Evolutionary conservation across 2,113 vertebrate species (phyloP).

Genomic region (Pycnonotus jocosus): DNA sequence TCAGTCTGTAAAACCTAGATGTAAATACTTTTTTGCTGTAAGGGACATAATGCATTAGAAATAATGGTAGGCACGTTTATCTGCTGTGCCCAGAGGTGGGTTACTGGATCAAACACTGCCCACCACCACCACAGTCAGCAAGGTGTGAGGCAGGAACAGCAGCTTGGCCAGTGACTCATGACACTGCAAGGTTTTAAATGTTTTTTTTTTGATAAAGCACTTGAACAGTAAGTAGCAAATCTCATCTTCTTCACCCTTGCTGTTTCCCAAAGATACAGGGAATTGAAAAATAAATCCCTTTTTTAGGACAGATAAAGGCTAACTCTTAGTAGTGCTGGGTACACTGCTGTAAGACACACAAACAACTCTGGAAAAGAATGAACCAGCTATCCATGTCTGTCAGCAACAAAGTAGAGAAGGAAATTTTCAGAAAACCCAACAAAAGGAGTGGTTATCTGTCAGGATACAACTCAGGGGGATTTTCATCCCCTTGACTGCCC

Average conservation of each 20-base stretch:
- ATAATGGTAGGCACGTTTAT: neutral
- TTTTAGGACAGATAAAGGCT: neutral
- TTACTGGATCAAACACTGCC: neutral
- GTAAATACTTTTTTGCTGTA: neutral
- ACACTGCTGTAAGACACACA: neutral
- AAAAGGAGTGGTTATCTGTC: neutral
- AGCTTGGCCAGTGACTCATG: neutral
- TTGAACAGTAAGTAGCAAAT: neutral
- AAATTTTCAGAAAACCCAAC: neutral
- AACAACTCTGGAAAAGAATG: neutral
- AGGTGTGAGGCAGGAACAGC: neutral
- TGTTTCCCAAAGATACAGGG: neutral
- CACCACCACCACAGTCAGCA: neutral
- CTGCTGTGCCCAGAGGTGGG: neutral
- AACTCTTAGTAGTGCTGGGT: neutral
- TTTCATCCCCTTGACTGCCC: neutral
- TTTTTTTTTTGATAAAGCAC: neutral
- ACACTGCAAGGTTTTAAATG: neutral
- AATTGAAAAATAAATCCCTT: neutral
- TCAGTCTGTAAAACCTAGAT: slow-evolving; percentile 22
- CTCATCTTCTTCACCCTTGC: neutral
- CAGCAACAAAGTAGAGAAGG: neutral
- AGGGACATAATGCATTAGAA: neutral
- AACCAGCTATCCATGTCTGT: neutral
- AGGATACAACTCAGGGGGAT: neutral